These are phyloP conservation scores for Microctenopoma lineatum DNA, from an alignment of 2,797 vertebrate species.

Conservation along the genomic window DNA sequence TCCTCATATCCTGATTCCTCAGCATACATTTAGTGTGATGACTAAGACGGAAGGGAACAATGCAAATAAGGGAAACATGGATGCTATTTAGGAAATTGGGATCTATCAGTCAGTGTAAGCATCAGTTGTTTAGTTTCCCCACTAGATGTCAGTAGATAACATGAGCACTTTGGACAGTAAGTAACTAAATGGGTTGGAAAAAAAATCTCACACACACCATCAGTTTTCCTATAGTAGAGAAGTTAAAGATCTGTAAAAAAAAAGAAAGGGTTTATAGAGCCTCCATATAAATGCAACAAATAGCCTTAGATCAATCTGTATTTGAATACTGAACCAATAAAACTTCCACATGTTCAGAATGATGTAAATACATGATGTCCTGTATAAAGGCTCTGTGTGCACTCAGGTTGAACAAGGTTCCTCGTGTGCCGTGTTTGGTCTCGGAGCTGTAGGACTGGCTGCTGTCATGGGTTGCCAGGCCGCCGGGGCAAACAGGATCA, in stretches of 20 bases:
- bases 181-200: too few relatives aligned
- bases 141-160: conserved; percentile 24
- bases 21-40: too few relatives aligned
- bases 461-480: conserved; percentile 87
- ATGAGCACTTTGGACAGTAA: too few relatives aligned
- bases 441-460: conserved; percentile 87
- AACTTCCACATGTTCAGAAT: too few relatives aligned
- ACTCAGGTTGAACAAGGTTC: conserved; percentile 87
- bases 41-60: too few relatives aligned
- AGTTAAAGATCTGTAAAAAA: background rate
- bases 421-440: conserved; percentile 81
- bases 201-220: background rate
- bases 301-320: background rate
- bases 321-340: background rate
- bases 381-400: background rate
- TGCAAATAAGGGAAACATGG: too few relatives aligned
- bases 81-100: too few relatives aligned
- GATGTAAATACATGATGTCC: too few relatives aligned
- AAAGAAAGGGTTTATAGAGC: too few relatives aligned
- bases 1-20: too few relatives aligned
- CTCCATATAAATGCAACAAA: background rate
- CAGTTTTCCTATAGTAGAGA: background rate
- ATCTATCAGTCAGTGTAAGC: background rate
- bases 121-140: conserved; percentile 6
- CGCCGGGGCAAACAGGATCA: conserved; percentile 85